A percentile compares a stretch with the other conserved stretches of the same genome.
Conservation (phyloP, 2,888 invertebrate species). For the Andrena minutula region DNA sequence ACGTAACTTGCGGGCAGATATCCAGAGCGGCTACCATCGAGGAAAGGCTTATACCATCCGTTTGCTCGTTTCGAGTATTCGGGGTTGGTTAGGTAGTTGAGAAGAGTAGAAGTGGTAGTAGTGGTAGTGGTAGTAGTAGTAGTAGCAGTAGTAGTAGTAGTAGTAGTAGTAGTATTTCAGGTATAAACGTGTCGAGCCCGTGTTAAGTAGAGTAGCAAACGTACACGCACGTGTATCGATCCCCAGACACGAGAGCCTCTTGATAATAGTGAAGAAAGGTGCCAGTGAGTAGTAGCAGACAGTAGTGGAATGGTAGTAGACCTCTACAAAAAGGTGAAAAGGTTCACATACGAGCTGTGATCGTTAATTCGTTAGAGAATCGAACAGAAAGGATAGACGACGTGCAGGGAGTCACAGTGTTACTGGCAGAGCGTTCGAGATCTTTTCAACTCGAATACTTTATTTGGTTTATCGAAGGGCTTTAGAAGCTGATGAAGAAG, state of each 20-base stretch:
- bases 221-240: constrained; percentile 61
- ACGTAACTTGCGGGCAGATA: constrained; percentile 67
- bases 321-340: constrained; percentile 65
- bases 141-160: constrained; percentile 39
- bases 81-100: constrained; percentile 49
- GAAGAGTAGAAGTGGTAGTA: constrained; percentile 44
- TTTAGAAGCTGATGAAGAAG: too few relatives aligned
- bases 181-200: constrained; percentile 58
- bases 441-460: not conserved
- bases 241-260: constrained; percentile 66
- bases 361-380: constrained; percentile 51
- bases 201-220: constrained; percentile 56
- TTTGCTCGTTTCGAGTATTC: constrained; percentile 55
- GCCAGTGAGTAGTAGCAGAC: constrained; percentile 74
- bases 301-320: constrained; percentile 65
- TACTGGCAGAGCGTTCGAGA: not conserved
- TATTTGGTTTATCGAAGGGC: too few relatives aligned
- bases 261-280: constrained; percentile 78
- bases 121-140: constrained; percentile 10
- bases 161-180: constrained; percentile 45
- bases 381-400: constrained; percentile 33
- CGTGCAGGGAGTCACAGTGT: not conserved
- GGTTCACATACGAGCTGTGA: constrained; percentile 59
- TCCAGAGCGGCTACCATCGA: constrained; percentile 60
- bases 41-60: constrained; percentile 53